phyloP scores from a whole-genome alignment of 2,113 vertebrate species.

The Triplophysa tibetana region DNA sequence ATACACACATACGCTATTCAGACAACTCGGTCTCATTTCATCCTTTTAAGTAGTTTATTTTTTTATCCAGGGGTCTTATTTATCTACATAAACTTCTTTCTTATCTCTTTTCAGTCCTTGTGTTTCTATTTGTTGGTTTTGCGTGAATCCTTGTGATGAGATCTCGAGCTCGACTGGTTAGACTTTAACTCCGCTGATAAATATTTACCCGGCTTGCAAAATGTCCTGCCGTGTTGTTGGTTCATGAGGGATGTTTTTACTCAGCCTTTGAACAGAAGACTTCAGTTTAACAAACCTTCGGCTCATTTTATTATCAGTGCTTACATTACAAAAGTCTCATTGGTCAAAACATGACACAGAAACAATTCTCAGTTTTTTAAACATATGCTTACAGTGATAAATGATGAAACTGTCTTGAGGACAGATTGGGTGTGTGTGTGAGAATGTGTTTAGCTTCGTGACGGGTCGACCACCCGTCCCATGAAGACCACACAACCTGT shows the following conservation, averaged over 20 bases:
- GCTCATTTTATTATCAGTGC: slow-evolving; percentile 10
- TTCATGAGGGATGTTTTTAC: slow-evolving; percentile 24
- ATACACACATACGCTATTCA: not conserved
- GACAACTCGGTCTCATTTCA: not conserved
- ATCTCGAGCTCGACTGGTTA: slow-evolving; percentile 70
- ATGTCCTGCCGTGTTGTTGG: slow-evolving; percentile 22
- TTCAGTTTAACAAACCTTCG: slow-evolving; percentile 7
- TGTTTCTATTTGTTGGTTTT: no score
- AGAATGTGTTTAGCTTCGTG: slow-evolving; percentile 66
- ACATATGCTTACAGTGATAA: not conserved
- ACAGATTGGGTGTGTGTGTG: not conserved
- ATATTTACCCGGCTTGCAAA: slow-evolving; percentile 84
- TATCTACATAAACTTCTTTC: no score
- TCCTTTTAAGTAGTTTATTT: not conserved
- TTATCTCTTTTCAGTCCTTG: no score
- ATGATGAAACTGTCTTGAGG: not conserved
- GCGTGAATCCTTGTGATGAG: not conserved
- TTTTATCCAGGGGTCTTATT: not conserved
- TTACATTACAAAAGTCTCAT: not conserved
- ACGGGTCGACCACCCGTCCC: slow-evolving; percentile 88
- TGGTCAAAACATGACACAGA: slow-evolving; percentile 2
- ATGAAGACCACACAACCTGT: slow-evolving; percentile 93
- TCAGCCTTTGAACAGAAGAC: slow-evolving; percentile 10
- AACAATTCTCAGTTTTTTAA: not conserved
- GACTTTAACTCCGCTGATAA: slow-evolving; percentile 80